phyloP scores from a whole-genome alignment of 2,113 vertebrate species.

The Bos indicus region DNA sequence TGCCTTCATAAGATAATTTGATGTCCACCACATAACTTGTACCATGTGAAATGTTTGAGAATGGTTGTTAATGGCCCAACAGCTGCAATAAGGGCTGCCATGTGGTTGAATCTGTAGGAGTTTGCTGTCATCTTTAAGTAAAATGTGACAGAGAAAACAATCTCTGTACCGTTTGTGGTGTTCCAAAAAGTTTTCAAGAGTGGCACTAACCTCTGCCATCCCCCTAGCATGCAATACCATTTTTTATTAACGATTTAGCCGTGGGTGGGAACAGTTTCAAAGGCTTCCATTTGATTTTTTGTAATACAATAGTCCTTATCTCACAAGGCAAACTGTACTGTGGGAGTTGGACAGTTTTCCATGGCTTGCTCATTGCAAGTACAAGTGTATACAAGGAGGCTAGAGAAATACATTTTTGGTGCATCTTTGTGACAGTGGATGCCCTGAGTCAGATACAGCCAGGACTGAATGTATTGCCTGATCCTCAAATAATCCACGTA shows the following conservation, averaged over 20 bases:
- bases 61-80: neutral
- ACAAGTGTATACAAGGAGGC: neutral
- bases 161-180: neutral
- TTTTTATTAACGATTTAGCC: neutral
- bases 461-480: neutral
- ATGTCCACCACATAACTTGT: neutral
- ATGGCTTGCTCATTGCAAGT: neutral
- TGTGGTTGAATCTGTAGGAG: neutral
- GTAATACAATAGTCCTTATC: neutral
- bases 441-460: neutral
- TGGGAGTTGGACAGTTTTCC: neutral
- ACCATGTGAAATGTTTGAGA: neutral
- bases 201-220: neutral
- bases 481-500: neutral
- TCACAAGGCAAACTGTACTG: neutral
- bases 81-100: neutral
- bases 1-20: neutral
- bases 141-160: neutral
- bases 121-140: neutral
- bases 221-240: neutral
- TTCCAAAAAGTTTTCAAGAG: neutral
- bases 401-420: neutral
- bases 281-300: neutral
- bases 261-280: neutral
- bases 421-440: neutral